Percentiles rank a stretch among this genome's conserved stretches.
These are phyloP conservation scores for Pinna nobilis DNA, from an alignment of 1,140 invertebrate genomes.

Conservation along the genomic window DNA sequence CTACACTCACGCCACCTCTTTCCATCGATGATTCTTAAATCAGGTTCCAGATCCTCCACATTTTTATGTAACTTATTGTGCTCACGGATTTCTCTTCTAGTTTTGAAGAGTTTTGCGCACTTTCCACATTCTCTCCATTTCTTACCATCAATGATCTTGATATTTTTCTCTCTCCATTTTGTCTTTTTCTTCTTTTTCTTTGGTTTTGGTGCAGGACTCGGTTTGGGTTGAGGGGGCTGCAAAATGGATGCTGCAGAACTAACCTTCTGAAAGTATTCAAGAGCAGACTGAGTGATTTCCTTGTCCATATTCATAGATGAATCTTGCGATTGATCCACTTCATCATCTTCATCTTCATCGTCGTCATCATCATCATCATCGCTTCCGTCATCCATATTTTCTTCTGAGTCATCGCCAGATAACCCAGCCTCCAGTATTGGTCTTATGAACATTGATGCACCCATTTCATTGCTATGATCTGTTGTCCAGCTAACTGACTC, in stretches of 20 bases:
- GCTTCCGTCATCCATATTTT: no score
- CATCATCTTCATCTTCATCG: no score
- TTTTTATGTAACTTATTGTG: constrained; percentile 19
- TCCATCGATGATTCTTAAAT: constrained; percentile 16
- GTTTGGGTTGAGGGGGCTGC: neutral
- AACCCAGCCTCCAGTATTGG: no score
- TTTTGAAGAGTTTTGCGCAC: constrained; percentile 6
- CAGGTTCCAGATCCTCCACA: neutral
- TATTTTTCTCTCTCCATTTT: neutral
- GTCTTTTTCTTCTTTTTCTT: neutral
- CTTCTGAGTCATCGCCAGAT: no score
- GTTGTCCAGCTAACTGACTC: no score
- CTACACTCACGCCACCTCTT: constrained; percentile 23
- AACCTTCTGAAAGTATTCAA: neutral
- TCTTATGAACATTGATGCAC: no score
- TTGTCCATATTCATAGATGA: no score
- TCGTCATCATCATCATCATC: no score
- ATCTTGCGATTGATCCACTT: no score
- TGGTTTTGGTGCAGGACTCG: neutral
- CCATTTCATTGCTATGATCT: no score
- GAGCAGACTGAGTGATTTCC: neutral
- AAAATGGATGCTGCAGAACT: neutral
- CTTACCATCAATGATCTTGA: constrained; percentile 10
- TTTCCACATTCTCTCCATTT: constrained; percentile 11
- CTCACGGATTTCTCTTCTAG: neutral